Evolutionary conservation across 1,140 invertebrate genomes (phyloP).

Genomic region (Chironomus tepperi): DNA sequence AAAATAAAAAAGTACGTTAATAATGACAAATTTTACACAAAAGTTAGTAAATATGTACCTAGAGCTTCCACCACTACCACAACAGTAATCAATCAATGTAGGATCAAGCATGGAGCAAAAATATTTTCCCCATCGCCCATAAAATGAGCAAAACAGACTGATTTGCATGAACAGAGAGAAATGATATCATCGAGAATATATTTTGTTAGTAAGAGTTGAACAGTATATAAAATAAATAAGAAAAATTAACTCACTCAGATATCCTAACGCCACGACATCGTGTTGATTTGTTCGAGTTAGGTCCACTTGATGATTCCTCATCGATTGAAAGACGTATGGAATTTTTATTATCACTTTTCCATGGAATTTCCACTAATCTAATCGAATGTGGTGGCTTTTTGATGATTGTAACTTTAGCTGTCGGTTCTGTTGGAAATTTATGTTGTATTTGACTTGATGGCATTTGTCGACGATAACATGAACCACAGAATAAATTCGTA

Average conservation of each 20-base stretch:
- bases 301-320: conserved; percentile 50
- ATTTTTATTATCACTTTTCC: conserved; percentile 35
- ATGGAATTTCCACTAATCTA: conserved; percentile 65
- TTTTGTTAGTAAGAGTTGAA: neutral
- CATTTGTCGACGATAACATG: conserved; percentile 55
- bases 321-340: conserved; percentile 34
- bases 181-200: neutral
- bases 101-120: conserved; percentile 35
- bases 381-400: conserved; percentile 62
- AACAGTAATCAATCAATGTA: conserved; percentile 37
- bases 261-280: conserved; percentile 46
- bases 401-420: conserved; percentile 18
- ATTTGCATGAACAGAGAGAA: neutral
- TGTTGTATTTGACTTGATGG: conserved; percentile 18
- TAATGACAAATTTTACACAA: neutral
- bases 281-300: conserved; percentile 38
- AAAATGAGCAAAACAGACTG: conserved; percentile 18
- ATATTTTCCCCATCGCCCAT: conserved; percentile 35
- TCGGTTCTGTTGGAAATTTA: conserved; percentile 19
- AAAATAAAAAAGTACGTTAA: neutral
- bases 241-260: conserved; percentile 47
- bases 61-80: conserved; percentile 33
- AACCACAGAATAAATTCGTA: conserved; percentile 73
- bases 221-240: conserved; percentile 24
- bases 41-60: conserved; percentile 30